Percentiles rank a stretch among this genome's conserved stretches.
Conservation (phyloP, 2,797 vertebrate genomes). For the Myotis planiceps region DNA sequence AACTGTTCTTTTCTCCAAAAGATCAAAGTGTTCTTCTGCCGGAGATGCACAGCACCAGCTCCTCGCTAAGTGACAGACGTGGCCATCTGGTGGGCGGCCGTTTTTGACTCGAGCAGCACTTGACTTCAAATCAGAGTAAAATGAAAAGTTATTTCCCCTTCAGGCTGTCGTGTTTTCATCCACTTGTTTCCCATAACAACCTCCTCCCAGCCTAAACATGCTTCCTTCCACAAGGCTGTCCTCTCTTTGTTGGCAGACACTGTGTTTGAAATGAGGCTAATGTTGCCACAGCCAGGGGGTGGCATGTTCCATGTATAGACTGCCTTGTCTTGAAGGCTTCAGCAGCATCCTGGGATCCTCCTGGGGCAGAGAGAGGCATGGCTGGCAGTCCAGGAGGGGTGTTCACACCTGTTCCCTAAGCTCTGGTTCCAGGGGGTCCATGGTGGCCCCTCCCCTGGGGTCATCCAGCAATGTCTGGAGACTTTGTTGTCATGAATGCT, state of each 20-base stretch:
- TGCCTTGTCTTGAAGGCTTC: background rate
- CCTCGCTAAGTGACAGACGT: background rate
- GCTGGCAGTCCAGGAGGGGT: too few relatives aligned
- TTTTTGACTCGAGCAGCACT: background rate
- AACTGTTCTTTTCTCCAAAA: background rate
- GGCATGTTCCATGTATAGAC: fast-evolving
- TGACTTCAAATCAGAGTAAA: background rate
- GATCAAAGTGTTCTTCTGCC: background rate
- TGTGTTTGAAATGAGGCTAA: background rate
- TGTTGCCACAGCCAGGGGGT: background rate
- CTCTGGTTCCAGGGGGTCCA: background rate
- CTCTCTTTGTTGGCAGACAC: background rate
- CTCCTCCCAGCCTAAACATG: background rate
- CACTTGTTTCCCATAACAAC: background rate
- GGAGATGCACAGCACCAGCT: background rate
- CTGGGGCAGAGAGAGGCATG: background rate
- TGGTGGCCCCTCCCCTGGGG: fast-evolving
- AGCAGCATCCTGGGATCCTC: background rate
- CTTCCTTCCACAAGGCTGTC: background rate
- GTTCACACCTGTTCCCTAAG: background rate
- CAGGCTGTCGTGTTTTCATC: background rate
- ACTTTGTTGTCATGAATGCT: background rate
- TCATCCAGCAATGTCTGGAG: background rate
- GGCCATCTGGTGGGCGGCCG: background rate
- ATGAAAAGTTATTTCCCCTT: background rate